Conservation (phyloP, 1,140 invertebrate genomes). For the Gyrodactylus salaris region DNA sequence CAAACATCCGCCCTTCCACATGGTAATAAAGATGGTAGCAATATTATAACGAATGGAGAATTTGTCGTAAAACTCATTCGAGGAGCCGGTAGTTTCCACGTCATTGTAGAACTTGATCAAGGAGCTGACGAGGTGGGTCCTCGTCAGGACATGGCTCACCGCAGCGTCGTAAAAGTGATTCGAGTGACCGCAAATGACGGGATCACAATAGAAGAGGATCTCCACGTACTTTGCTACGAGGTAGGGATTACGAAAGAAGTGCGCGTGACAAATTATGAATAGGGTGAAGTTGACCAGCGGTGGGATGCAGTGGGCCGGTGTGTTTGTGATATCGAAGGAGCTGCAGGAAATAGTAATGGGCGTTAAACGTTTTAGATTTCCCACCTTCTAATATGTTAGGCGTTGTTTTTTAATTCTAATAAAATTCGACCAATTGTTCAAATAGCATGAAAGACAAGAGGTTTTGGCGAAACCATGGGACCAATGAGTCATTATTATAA, state of each 20-base stretch:
- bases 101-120: slow-evolving; percentile 24
- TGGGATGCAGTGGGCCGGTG: not conserved
- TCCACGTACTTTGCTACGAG: slow-evolving; percentile 58
- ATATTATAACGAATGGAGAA: slow-evolving; percentile 90
- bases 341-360: too few species aligned
- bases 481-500: too few species aligned
- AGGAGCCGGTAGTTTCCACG: slow-evolving; percentile 78
- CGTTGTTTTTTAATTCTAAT: too few species aligned
- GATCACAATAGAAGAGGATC: slow-evolving; percentile 60
- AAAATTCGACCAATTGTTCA: too few species aligned
- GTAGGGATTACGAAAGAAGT: slow-evolving; percentile 72
- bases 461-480: too few species aligned
- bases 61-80: slow-evolving; percentile 91
- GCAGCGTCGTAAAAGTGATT: not conserved
- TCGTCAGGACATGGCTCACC: not conserved
- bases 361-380: too few species aligned
- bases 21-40: slow-evolving; percentile 53
- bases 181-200: slow-evolving; percentile 25
- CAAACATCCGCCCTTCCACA: slow-evolving; percentile 18
- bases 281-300: slow-evolving; percentile 34
- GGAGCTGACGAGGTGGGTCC: not conserved
- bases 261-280: slow-evolving; percentile 49
- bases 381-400: too few species aligned
- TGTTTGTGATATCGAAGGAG: not conserved
- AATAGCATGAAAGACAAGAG: too few species aligned